Evolutionary conservation across 53 echinoderm and acorn worm genomes (phyloP).

Genomic region (Echinometra lucunter): DNA sequence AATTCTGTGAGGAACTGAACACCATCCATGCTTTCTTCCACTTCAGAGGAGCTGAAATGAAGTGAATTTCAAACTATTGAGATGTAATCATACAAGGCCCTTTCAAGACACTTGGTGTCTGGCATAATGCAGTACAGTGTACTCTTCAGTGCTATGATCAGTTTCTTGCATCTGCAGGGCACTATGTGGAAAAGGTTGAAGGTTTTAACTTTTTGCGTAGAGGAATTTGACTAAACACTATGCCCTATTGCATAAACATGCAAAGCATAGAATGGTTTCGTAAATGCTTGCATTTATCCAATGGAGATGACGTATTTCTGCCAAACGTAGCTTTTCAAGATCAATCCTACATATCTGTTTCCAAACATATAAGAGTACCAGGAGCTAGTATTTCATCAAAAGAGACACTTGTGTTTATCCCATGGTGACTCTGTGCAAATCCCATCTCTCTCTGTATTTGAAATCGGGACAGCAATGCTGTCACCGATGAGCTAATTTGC

Average conservation of each 20-base stretch:
- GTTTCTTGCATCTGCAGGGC: not conserved
- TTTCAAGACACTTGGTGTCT: not conserved
- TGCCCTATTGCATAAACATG: not conserved
- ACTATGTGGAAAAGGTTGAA: not conserved
- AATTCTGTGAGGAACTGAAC: not conserved
- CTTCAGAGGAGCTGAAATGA: not conserved
- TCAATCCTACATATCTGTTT: not conserved
- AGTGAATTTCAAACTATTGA: not conserved
- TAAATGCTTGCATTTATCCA: not conserved
- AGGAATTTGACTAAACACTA: not conserved
- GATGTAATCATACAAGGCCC: not conserved
- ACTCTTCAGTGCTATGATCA: not conserved
- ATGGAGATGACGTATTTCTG: not conserved
- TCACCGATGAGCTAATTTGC: conserved; percentile 40
- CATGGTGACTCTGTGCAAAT: not conserved
- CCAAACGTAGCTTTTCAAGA: not conserved
- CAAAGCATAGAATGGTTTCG: not conserved
- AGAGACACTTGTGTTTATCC: conserved; percentile 49
- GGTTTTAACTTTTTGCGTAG: not conserved
- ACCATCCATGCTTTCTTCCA: not conserved
- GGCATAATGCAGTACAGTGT: not conserved
- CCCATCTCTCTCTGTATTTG: not conserved
- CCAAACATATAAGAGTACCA: conserved; percentile 16
- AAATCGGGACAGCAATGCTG: not conserved
- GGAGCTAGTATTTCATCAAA: conserved; percentile 52